phyloP scores from a whole-genome alignment of 2,113 vertebrate species.

The Peromyscus maniculatus region DNA sequence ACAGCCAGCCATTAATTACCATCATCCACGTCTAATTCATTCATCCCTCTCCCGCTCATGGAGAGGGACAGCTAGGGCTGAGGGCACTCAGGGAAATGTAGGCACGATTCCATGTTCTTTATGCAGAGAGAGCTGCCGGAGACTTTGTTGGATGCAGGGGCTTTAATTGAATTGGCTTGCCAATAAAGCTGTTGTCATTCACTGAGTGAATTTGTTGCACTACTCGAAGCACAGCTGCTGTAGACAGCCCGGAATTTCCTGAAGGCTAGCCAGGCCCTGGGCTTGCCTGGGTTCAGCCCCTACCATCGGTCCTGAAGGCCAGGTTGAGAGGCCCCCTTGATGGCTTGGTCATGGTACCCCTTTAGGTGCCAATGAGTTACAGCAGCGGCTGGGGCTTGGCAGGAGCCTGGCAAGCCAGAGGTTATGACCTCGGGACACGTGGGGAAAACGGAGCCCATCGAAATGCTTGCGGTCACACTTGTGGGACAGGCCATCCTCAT shows the following conservation, averaged over 20 bases:
- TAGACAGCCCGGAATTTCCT: slow-evolving; percentile 91
- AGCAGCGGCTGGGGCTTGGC: neutral
- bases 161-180: slow-evolving; percentile 97
- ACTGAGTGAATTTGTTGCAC: slow-evolving; percentile 94
- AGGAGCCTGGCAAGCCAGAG: neutral
- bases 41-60: slow-evolving; percentile 91
- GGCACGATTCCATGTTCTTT: slow-evolving; percentile 92
- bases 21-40: slow-evolving; percentile 92
- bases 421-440: neutral
- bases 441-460: neutral
- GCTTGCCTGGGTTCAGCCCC: slow-evolving; percentile 85
- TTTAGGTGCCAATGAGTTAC: neutral
- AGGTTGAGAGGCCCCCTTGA: neutral
- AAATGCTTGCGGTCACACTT: neutral
- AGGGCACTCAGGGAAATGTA: slow-evolving; percentile 90
- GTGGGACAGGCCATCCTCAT: neutral
- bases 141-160: slow-evolving; percentile 92
- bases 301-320: slow-evolving; percentile 31
- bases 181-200: slow-evolving; percentile 96
- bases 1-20: slow-evolving; percentile 94
- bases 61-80: slow-evolving; percentile 90
- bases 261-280: slow-evolving; percentile 90
- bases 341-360: slow-evolving; percentile 1
- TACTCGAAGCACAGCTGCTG: slow-evolving; percentile 92
- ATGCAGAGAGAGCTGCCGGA: slow-evolving; percentile 89